Evolutionary conservation across 1,140 invertebrate species (phyloP), one percentile per base, ranked within the genome.

Genomic region (Orius insidiosus): DNA sequence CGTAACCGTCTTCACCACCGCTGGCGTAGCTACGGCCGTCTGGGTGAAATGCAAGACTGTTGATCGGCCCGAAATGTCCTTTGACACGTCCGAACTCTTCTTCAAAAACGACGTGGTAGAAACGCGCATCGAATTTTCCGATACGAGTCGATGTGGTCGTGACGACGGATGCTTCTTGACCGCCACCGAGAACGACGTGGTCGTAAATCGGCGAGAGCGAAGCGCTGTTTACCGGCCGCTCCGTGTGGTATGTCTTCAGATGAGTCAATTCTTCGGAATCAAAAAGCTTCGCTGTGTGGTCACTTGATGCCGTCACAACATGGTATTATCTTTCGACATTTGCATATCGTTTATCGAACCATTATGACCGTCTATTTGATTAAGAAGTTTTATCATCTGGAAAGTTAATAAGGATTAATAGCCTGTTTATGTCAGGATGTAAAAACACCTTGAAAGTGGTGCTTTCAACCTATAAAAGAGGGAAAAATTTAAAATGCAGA

Each of bases 11-110:
- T 71, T 99, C 95, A 59, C 92, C 95, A 35, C 95, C 96, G 52
- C 87, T 94, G 44, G 85, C 84, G 62, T 94, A 96, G 61, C 88
- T 89, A 59, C 85, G 89, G 33, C 96, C 96, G 71, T 95, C 89
- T 8, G 96, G 96, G 71, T 98, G 92, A 67, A 98, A 98, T 37
- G 86, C 85, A 45, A 98, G 73, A 63, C 87, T 92, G 71, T 99
- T 99, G 56, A 99, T 98, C 1, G 96, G 96, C 56, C 96, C 96
- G 61, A 99, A 99, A 69, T 99, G 96, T 41, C 94, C 95, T 63
- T 98, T 98, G 0, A 99, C 80, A 45, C 93, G 68, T 0, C 82
- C 95, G 66, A 99, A 98, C 66, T 99, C 96, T 66, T 99, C 94
- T 68, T 98, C 95, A 62, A 96, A 98, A n/a, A 99, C 80, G 37